Evolutionary conservation across 2,113 vertebrate species (phyloP), one percentile per base, ranked within the genome.

Genomic region (Salvelinus sp.): DNA sequence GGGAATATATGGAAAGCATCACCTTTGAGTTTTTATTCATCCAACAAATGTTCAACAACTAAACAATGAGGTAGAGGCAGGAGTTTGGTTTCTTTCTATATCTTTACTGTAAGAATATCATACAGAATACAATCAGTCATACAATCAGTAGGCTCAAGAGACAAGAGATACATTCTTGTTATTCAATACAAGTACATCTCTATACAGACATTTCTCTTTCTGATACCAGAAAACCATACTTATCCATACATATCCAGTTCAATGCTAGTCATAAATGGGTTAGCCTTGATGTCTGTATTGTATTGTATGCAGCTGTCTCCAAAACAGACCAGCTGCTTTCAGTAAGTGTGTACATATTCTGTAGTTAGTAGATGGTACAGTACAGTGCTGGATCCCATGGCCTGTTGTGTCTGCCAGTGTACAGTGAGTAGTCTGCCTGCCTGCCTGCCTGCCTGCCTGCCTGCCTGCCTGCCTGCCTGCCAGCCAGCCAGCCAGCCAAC

Each of bases 21-120:
- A 13, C 47, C 5, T 48, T 12, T 48, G 47, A 48, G 47, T 3
- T 48, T 48, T 48, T 48, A 48, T 48, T 48, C 1, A 48, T 12
- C 9, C 47, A 48, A 48, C 47, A 48, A 48, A 2, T 48, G 47
- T 50, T 50, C 47, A 50, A 50, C 47, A 50, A 50, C 12, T 50
- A 50, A 50, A 50, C 9, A 50, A 10, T 0, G 13, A 48, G 47
- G 47, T 48, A 48, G 47, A 48, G 47, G 58, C 10, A 38, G 23
- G 23, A 18, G 0, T 66, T 72, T 6, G 33, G 6, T 33, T 33
- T 33, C 33, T 33, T 33, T 33, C 33, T 33, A 6, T 33, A 33
- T 1, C 33, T 90, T 87, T 88, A 90, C 87, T 90, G 86, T 74
- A 81, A 85, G 66, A 86, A 88, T 27, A 70, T 73, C 47, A 69